Percentiles rank a stretch among this genome's conserved stretches.
Evolutionary conservation across 2,888 invertebrate genomes (phyloP).

Genomic region (Cephus runcator): DNA sequence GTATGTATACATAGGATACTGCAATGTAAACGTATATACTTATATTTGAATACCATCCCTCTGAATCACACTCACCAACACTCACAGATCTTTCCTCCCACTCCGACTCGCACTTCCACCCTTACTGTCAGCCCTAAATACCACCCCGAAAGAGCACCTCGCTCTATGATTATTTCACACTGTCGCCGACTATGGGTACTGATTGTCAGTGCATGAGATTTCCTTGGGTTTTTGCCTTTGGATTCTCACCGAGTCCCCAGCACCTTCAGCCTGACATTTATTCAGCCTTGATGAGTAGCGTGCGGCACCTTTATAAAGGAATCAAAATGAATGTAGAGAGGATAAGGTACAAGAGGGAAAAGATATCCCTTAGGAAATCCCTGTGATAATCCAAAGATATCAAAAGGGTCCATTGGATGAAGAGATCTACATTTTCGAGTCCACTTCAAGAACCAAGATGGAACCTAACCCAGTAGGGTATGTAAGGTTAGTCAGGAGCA

Average conservation of each 20-base stretch:
- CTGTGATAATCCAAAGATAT: not conserved
- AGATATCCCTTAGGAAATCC: not conserved
- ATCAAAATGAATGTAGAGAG: not conserved
- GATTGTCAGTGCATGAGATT: not conserved
- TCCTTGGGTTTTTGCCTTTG: not conserved
- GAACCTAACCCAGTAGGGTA: not conserved
- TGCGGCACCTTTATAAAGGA: not conserved
- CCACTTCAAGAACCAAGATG: not conserved
- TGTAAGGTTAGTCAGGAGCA: not conserved
- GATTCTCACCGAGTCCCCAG: not conserved
- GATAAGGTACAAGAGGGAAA: not conserved
- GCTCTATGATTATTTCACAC: conserved; percentile 43
- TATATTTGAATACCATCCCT: conserved; percentile 1
- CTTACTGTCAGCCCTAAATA: conserved; percentile 7
- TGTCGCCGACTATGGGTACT: conserved; percentile 20
- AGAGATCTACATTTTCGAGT: not conserved
- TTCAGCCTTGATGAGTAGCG: not conserved
- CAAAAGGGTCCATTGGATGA: not conserved
- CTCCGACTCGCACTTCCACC: conserved; percentile 18
- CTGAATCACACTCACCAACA: conserved; percentile 18
- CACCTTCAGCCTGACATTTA: not conserved
- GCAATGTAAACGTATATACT: not conserved
- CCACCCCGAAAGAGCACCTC: conserved; percentile 23
- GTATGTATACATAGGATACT: not conserved
- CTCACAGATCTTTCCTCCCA: conserved; percentile 32